Percentiles rank a stretch among this genome's conserved stretches.
Evolutionary conservation across 2,113 vertebrate species (phyloP).

Genomic region (Ciconia boyciana): DNA sequence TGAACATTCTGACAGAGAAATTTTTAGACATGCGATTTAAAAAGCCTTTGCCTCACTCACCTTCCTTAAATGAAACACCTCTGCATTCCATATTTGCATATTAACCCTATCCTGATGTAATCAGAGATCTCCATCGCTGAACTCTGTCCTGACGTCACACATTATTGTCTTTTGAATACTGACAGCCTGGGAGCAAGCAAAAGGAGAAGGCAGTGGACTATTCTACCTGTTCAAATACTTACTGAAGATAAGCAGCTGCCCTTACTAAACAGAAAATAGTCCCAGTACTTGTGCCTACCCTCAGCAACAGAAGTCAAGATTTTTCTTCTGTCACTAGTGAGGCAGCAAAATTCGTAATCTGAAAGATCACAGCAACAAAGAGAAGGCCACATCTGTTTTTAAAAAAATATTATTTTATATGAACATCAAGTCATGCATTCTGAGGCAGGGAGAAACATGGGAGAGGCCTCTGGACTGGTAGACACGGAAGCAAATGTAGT

Average conservation of each 20-base stretch:
- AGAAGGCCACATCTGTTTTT: accelerated
- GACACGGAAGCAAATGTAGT: not conserved
- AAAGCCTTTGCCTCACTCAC: not conserved
- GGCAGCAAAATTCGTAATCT: not conserved
- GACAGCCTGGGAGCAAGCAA: not conserved
- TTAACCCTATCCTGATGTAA: not conserved
- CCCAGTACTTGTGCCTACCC: not conserved
- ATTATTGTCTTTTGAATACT: not conserved
- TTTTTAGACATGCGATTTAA: not conserved
- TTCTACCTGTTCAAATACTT: not conserved
- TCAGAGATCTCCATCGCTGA: not conserved
- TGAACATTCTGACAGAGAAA: not conserved
- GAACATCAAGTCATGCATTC: not conserved
- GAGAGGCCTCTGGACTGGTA: not conserved
- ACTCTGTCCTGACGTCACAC: not conserved
- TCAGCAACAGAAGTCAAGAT: not conserved
- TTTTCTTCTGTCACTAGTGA: not conserved
- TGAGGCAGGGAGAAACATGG: not conserved
- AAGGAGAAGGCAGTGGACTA: not conserved
- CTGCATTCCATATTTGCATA: not conserved
- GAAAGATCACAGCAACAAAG: not conserved
- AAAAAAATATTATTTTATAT: not conserved
- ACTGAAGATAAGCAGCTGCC: not conserved
- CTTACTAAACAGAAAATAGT: not conserved
- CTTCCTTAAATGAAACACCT: not conserved